phyloP scores from a whole-genome alignment of 2,113 vertebrate genomes.

The Oreotragus oreotragus region DNA sequence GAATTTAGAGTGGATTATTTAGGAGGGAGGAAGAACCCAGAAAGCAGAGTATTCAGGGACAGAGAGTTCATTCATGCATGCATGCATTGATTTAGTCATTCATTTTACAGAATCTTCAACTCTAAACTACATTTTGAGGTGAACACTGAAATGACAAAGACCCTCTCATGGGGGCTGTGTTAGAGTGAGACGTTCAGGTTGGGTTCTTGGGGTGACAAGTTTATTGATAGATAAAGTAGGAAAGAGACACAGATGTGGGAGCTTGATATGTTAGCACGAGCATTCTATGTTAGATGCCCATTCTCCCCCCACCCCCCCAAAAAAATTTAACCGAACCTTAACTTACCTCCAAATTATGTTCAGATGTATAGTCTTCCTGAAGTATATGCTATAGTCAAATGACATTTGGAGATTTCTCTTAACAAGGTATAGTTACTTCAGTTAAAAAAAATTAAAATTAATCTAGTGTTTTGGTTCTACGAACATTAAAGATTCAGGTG shows the following conservation, averaged over 20 bases:
- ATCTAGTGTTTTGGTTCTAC: not conserved
- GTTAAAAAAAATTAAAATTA: not conserved
- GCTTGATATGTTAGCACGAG: not conserved
- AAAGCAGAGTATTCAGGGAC: not conserved
- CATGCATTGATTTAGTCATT: not conserved
- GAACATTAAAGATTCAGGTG: not conserved
- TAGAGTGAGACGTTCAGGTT: not conserved
- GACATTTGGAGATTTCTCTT: not conserved
- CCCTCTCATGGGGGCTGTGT: not conserved
- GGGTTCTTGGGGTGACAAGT: not conserved
- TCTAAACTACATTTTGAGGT: not conserved
- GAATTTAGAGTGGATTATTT: not conserved
- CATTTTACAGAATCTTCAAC: not conserved
- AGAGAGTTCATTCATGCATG: not conserved
- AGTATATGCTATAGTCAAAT: not conserved
- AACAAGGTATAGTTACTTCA: not conserved
- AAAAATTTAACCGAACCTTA: slow-evolving; percentile 1
- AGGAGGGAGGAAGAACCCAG: not conserved
- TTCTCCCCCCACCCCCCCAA: rapidly evolving
- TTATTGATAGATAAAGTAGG: not conserved
- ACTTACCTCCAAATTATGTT: not conserved
- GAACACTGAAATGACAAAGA: not conserved
- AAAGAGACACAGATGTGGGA: not conserved
- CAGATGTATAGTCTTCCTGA: not conserved
- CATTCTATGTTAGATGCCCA: not conserved